phyloP scores from a whole-genome alignment of 2,888 invertebrate species.

The Aromia moschata region DNA sequence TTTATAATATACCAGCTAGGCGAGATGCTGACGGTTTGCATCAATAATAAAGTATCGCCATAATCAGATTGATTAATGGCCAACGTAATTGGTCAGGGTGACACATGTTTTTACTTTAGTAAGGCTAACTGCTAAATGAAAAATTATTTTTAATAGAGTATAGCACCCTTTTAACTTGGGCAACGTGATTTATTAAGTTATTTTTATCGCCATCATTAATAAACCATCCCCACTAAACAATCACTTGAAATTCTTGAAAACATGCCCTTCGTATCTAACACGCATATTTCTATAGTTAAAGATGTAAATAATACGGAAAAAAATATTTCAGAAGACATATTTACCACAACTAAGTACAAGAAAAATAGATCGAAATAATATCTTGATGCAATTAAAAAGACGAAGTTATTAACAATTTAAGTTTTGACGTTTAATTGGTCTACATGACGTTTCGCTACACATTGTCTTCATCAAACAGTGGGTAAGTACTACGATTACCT shows the following conservation, averaged over 20 bases:
- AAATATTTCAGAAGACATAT: too few species aligned
- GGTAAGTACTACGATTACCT: too few species aligned
- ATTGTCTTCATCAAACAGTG: too few species aligned
- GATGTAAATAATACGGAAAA: too few species aligned
- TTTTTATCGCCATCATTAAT: conserved; percentile 21
- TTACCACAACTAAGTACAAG: too few species aligned
- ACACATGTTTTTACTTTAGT: conserved; percentile 33
- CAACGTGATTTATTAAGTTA: conserved; percentile 19
- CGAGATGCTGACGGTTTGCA: conserved; percentile 22
- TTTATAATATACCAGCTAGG: conserved; percentile 22
- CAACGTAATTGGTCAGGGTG: conserved; percentile 19
- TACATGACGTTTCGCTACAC: too few species aligned
- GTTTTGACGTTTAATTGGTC: too few species aligned
- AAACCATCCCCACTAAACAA: conserved; percentile 16
- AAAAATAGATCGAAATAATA: too few species aligned
- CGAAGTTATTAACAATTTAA: too few species aligned
- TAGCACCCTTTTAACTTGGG: conserved; percentile 20
- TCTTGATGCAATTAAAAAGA: too few species aligned
- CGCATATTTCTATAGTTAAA: too few species aligned
- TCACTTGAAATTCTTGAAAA: not conserved
- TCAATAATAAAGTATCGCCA: conserved; percentile 23
- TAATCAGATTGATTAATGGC: conserved; percentile 36
- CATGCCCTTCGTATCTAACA: not conserved
- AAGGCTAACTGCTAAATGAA: conserved; percentile 33
- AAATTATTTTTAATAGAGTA: conserved; percentile 37